Percentiles rank a stretch among this genome's conserved stretches.
phyloP scores from a whole-genome alignment of 2,888 invertebrate genomes.

The Limnephilus lunatus region DNA sequence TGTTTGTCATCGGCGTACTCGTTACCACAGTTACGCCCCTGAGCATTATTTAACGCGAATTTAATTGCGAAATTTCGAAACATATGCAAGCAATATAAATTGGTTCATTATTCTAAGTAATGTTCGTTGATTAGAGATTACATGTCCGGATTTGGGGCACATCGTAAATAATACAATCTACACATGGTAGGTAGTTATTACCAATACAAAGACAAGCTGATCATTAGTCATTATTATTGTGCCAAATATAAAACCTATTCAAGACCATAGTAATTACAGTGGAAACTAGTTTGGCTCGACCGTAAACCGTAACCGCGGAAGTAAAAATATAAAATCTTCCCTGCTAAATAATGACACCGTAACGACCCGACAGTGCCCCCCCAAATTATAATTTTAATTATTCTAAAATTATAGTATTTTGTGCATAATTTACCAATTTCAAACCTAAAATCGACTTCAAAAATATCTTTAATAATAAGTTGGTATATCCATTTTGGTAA shows the following conservation, averaged over 20 bases:
- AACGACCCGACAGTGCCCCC: not conserved
- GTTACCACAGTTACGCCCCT: not conserved
- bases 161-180: not conserved
- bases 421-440: too few relatives aligned
- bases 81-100: constrained; percentile 14
- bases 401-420: too few relatives aligned
- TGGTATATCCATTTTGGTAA: too few relatives aligned
- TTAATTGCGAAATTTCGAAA: constrained; percentile 17
- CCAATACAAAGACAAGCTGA: not conserved
- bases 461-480: too few relatives aligned
- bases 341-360: not conserved
- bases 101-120: not conserved
- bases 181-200: not conserved
- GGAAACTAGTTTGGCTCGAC: not conserved
- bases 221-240: not conserved
- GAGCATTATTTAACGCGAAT: constrained; percentile 11
- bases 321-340: not conserved
- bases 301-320: not conserved
- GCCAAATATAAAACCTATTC: not conserved
- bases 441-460: too few relatives aligned
- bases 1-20: not conserved
- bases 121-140: constrained; percentile 24
- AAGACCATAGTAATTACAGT: not conserved
- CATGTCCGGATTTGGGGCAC: not conserved
- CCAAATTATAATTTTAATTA: too few relatives aligned